Evolutionary conservation across 1,140 invertebrate species (phyloP), one percentile per base, ranked within the genome.

Genomic region (Drosophila grimshawi): DNA sequence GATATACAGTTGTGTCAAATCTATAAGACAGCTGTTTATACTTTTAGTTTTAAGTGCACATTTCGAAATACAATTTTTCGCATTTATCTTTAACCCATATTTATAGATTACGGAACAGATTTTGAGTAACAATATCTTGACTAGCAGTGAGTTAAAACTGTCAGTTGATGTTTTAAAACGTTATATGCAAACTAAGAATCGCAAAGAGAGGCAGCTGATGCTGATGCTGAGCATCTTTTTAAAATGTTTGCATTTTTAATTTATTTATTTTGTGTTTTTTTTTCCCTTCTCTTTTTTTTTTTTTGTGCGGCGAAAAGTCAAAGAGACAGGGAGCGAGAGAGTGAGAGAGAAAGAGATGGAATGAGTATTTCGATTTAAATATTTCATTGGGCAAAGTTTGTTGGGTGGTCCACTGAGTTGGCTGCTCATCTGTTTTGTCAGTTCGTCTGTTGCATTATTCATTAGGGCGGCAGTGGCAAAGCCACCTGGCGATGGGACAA

Each of bases 361-460:
- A 35, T 41, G 37, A 45, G 39, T 51, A 56, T 66, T 86, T 88
- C 80, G 77, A 80, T 89, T 89, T 89, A 80, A 88, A 88, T 88
- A 88, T 88, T 88, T 89, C 63, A 88, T 89, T 78, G 85, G 85
- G 48, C 64, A 77, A 77, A 88, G 49, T 70, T 63, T 77, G 61
- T 48, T 61, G 72, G 49, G 69, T 56, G 56, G 45, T 66, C 51
- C 52, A 46, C 41, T 53, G 19, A 19, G 19, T 19, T 19, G 56
- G 61, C 55, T 65, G 57, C 30, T 63, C 67, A 52, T 60, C 59
- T 66, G 66, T 60, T 62, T 55, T 61, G 59, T 48, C 51, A 72
- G 51, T 63, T 69, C 61, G 59, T 67, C 80, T 88, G 65, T 78
- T 86, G 80, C 80, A 86, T 86, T 86, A 88, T 88, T 88, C 80